A percentile compares a stretch with the other conserved stretches of the same genome.
Evolutionary conservation across 1,140 invertebrate species (phyloP).

Genomic region (Belonocnema kinseyi): DNA sequence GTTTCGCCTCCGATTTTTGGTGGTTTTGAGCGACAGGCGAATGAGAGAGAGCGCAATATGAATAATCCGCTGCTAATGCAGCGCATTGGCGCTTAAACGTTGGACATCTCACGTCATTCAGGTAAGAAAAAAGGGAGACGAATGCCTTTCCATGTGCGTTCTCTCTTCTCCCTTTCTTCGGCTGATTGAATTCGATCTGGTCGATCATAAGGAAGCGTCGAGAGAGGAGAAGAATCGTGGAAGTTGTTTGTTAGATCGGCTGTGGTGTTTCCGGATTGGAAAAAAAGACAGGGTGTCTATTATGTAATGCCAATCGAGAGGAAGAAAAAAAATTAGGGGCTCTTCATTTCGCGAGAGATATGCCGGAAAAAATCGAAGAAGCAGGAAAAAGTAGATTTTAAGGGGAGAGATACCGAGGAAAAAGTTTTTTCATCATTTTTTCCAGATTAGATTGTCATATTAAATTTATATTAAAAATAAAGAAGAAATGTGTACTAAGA

Average conservation of each 20-base stretch:
- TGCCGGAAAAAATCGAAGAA: background rate
- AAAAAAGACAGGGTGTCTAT: background rate
- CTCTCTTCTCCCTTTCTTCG: constrained; percentile 15
- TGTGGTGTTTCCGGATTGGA: background rate
- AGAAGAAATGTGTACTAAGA: no score
- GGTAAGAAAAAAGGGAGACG: constrained; percentile 30
- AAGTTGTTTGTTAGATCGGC: constrained; percentile 15
- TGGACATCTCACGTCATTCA: background rate
- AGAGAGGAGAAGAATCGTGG: background rate
- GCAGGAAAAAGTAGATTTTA: background rate
- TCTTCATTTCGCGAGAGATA: constrained; percentile 11
- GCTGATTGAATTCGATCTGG: constrained; percentile 3
- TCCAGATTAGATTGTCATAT: no score
- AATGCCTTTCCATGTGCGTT: background rate
- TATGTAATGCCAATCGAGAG: background rate
- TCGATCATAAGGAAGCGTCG: constrained; percentile 5
- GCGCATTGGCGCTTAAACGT: constrained; percentile 24
- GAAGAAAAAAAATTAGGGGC: constrained; percentile 10
- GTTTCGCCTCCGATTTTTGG: background rate
- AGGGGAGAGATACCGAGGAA: no score
- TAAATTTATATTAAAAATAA: no score
- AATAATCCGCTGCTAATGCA: constrained; percentile 20
- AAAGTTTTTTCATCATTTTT: no score
- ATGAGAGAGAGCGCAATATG: constrained; percentile 3
- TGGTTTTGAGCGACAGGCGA: constrained; percentile 7